Evolutionary conservation across 2,888 invertebrate genomes (phyloP), one percentile per base, ranked within the genome.

Genomic region (Cremastinae sp.): DNA sequence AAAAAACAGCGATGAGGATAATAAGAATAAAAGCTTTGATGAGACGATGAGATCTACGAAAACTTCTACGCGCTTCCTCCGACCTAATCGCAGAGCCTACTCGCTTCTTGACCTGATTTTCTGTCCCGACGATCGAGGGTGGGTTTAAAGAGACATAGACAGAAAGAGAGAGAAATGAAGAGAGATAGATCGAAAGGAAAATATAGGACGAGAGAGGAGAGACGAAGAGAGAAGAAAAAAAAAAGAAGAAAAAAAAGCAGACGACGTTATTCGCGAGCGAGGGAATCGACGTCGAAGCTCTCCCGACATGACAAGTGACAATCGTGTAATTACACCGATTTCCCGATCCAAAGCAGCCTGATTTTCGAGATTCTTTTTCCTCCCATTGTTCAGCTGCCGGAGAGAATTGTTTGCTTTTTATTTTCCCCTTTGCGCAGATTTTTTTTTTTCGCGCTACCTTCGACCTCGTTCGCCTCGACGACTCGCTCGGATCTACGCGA

Each of bases 61-160:
- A 55, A 41, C 59, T 62, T 74, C 77, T 79, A 84, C 74, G 66
- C 70, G 77, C 74, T 51, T 74, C 77, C 75, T 77, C 75, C 68
- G 75, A 73, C 70, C 73, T 78, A 61, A 80, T 79, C 78, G 75
- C 79, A 76, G n/a, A n/a, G 78, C 78, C 80, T 79, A 78, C 76
- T 73, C 78, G 78, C 75, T 79, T 79, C 78, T 77, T 74, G 75
- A 79, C 80, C 80, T 74, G 78, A 80, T 80, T 78, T 80, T 69
- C 69, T 68, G 69, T 73, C 65, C 65, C 55, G 69, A 43, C 69
- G 55, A 73, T 76, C 69, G 76, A 69, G 73, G 59, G 65, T 75
- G 55, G 71, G 71, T 58, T 14, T 65, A 43, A 65, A 58, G 51
- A n/a, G 51, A 41, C 22, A 51, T 18, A 28, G 9, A 41, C 0